phyloP scores from a whole-genome alignment of 2,888 invertebrate genomes.

The Epinotia brunnichana region DNA sequence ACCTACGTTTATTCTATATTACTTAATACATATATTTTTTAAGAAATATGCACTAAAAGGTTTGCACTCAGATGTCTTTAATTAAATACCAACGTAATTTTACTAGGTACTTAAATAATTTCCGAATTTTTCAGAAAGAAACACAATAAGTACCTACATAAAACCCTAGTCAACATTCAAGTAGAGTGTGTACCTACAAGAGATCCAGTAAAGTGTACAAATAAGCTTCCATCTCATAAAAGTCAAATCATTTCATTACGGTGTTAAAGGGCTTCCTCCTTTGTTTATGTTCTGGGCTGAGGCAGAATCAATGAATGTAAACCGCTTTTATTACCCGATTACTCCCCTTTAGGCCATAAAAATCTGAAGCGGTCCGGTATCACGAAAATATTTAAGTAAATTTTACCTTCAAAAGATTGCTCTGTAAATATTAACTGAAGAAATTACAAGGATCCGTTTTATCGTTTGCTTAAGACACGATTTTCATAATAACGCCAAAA shows the following conservation, averaged over 20 bases:
- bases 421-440: slow-evolving; percentile 35
- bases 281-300: slow-evolving; percentile 20
- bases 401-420: slow-evolving; percentile 32
- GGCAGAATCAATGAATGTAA: slow-evolving; percentile 32
- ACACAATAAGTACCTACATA: too few relatives aligned
- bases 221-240: slow-evolving; percentile 9
- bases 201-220: slow-evolving; percentile 2
- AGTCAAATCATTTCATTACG: slow-evolving; percentile 23
- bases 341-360: slow-evolving; percentile 36
- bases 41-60: too few relatives aligned
- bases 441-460: slow-evolving; percentile 32
- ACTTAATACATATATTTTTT: too few relatives aligned
- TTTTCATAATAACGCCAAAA: slow-evolving; percentile 1
- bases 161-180: too few relatives aligned
- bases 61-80: too few relatives aligned
- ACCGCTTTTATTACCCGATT: slow-evolving; percentile 37
- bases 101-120: not conserved
- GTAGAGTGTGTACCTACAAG: too few relatives aligned
- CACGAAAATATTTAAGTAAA: slow-evolving; percentile 36
- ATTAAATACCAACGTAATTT: not conserved
- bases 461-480: not conserved
- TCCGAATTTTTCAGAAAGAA: too few relatives aligned
- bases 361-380: slow-evolving; percentile 36
- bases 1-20: too few relatives aligned
- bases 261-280: slow-evolving; percentile 23